Base-by-base conservation (phyloP, 1,140 invertebrate species). In the Drosophila tristis region DNA sequence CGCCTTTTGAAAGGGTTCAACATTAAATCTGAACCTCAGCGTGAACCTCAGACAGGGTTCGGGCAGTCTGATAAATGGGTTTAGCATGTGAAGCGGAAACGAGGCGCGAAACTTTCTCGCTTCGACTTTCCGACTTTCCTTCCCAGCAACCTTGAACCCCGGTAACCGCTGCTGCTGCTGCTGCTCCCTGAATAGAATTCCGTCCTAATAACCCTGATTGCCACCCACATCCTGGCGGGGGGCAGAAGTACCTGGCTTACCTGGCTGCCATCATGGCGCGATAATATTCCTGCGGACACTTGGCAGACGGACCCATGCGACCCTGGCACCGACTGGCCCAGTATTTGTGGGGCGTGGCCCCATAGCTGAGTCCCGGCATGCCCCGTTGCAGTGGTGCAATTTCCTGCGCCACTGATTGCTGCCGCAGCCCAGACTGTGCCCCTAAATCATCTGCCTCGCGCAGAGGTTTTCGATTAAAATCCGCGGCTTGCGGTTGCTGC, bases 381-480 rank as follows among this genome's bases (percentile, higher is more conserved):
- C 29, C 57, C 60, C 23, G 51, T 42, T 39, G 58, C 47, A 39
- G 63, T 56, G 26, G 35, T 60, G 65, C 72, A 89, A 89, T 87
- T 87, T 87, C 84, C 84, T 89, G 84, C 61, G 82, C 82, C 82
- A 55, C 59, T 90, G 79, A 80, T 86, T 86, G 80, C 73, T 50
- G 56, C 71, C 54, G 58, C 5, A 42, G 42, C 16, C 16, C 16
- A 29, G 6, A 16, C 61, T 44, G 51, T 58, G 31, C 44, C 78
- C 67, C 80, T 87, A 90, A 80, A 90, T 90, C 79, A 84, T 84
- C 81, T 70, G 59, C 53, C 51, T 75, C 57, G 68, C 44, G 60
- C 48, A 58, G 47, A 48, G 58, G 48, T 75, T 90, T 90, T 90
- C 82, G 87, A 90, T 90, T 90, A 77, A 87, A 87, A 80, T 82